phyloP scores from a whole-genome alignment of 37 sponge, comb jelly and placozoan species.

The Beroe forskalii region DNA sequence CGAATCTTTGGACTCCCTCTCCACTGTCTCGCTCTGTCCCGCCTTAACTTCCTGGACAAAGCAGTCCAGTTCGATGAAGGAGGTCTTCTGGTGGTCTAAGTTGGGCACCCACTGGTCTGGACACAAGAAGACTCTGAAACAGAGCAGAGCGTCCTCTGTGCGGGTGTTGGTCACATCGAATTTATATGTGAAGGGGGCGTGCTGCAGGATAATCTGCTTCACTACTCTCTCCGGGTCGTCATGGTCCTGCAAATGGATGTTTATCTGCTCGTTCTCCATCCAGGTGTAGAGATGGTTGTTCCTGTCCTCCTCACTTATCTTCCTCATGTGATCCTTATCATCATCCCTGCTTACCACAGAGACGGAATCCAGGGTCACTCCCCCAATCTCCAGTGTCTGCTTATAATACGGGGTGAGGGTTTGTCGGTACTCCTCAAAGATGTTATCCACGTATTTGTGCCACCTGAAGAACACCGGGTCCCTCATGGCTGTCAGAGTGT shows the following conservation, averaged over 20 bases:
- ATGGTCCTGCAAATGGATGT: background rate
- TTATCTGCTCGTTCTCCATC: background rate
- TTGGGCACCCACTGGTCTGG: background rate
- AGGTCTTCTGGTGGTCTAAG: background rate
- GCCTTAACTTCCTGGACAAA: background rate
- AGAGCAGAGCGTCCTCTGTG: background rate
- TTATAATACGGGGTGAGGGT: background rate
- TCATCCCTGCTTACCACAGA: background rate
- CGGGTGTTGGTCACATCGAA: background rate
- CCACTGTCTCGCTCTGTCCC: background rate
- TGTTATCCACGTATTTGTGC: slow-evolving; percentile 42
- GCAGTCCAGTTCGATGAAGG: slow-evolving; percentile 7
- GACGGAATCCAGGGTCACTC: background rate
- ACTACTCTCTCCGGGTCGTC: background rate
- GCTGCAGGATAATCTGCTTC: background rate
- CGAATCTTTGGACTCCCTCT: background rate
- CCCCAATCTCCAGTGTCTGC: background rate
- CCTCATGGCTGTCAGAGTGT: background rate
- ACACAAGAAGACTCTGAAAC: background rate
- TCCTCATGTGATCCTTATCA: background rate
- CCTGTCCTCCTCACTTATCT: background rate
- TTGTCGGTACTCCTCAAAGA: background rate
- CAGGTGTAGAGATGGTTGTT: background rate
- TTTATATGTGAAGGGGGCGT: background rate
- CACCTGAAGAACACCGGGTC: slow-evolving; percentile 17